A percentile compares a stretch with the other conserved stretches of the same genome.
phyloP scores from a whole-genome alignment of 2,113 vertebrate species.

The Tupaia chinensis region DNA sequence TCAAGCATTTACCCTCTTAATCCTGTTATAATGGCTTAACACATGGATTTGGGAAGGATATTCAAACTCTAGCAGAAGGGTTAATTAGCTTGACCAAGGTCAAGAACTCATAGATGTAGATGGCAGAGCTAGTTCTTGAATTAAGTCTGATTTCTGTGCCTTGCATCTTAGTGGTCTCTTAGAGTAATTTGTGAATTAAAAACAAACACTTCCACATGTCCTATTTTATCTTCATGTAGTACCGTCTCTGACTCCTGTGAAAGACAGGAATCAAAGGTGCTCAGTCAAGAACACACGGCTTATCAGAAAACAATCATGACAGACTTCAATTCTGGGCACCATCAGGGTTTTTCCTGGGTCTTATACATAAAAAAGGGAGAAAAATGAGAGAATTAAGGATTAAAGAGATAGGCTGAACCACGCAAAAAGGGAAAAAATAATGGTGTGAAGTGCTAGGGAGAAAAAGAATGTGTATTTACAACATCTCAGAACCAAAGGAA shows the following conservation, averaged over 20 bases:
- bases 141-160: background rate
- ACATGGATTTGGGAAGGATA: no score
- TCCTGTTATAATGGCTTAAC: no score
- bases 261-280: background rate
- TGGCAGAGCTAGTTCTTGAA: background rate
- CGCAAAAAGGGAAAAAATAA: background rate
- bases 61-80: no score
- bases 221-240: background rate
- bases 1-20: no score
- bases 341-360: background rate
- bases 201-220: background rate
- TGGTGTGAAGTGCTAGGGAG: background rate
- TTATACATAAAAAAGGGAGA: background rate
- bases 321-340: background rate
- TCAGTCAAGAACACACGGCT: background rate
- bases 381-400: background rate
- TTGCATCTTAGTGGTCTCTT: background rate
- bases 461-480: background rate
- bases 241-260: background rate
- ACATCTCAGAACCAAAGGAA: background rate
- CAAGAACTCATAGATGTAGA: background rate
- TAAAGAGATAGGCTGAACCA: background rate
- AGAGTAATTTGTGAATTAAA: background rate
- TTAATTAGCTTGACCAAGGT: constrained; percentile 17
- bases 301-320: background rate